Percentiles rank a stretch among this genome's conserved stretches.
phyloP scores from a whole-genome alignment of 2,888 invertebrate species.

The Andrena dorsata region DNA sequence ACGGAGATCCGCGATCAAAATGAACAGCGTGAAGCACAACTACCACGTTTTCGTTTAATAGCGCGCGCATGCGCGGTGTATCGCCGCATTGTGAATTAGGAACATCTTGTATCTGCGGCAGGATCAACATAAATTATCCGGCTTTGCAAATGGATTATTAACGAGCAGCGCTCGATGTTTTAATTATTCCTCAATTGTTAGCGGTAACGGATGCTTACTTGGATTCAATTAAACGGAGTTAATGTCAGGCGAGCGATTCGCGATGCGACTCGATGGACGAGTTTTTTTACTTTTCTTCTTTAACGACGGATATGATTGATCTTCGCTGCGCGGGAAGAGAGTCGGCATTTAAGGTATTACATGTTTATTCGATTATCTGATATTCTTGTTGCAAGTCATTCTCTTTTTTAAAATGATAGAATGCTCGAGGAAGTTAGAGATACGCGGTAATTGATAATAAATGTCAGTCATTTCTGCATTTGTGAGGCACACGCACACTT shows the following conservation, averaged over 20 bases:
- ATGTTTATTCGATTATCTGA: neutral
- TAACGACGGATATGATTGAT: neutral
- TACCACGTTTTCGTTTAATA: constrained; percentile 47
- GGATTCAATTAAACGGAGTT: neutral
- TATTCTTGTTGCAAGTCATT: neutral
- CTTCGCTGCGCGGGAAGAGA: neutral
- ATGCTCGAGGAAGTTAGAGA: neutral
- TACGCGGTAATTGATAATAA: constrained; percentile 2
- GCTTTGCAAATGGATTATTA: neutral
- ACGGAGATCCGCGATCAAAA: neutral
- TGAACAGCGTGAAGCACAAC: constrained; percentile 21
- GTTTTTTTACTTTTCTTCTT: neutral
- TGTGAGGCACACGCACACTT: neutral
- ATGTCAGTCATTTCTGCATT: neutral
- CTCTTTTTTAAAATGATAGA: neutral
- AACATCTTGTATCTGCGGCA: neutral
- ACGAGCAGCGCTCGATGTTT: neutral
- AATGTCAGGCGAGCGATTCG: neutral
- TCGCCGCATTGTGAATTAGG: constrained; percentile 22
- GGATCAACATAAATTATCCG: neutral
- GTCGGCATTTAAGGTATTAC: neutral
- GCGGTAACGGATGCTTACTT: neutral
- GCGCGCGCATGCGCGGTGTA: constrained; percentile 36
- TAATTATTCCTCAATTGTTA: neutral
- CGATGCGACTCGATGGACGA: neutral